Evolutionary conservation across 2,888 invertebrate genomes (phyloP).

Genomic region (Argynnis bischoffii): DNA sequence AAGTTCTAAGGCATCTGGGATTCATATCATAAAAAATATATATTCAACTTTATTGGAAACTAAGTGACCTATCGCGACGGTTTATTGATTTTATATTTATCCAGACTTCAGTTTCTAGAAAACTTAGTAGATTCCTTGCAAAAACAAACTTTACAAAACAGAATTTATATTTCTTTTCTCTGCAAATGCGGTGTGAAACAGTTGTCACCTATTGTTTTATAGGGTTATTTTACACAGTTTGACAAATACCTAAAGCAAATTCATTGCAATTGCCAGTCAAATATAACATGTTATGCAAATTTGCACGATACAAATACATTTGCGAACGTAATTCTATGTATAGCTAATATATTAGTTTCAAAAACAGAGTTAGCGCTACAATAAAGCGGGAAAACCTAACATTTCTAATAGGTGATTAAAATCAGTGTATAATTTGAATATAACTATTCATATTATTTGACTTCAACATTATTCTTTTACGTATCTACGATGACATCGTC

Average conservation of each 20-base stretch:
- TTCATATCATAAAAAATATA: too few relatives aligned
- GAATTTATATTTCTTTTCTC: background rate
- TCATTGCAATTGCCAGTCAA: conserved; percentile 17
- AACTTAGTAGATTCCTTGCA: too few relatives aligned
- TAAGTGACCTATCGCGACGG: too few relatives aligned
- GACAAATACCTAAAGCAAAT: conserved; percentile 17
- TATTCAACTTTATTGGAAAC: too few relatives aligned
- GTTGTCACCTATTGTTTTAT: conserved; percentile 8
- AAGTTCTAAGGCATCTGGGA: too few relatives aligned
- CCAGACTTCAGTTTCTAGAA: too few relatives aligned
- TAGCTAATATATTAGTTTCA: conserved; percentile 6
- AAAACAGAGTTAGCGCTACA: background rate
- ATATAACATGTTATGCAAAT: conserved; percentile 26
- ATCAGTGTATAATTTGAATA: background rate
- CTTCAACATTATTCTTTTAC: too few relatives aligned
- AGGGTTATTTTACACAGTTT: conserved; percentile 12
- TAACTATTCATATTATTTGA: too few relatives aligned
- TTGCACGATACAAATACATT: conserved; percentile 20
- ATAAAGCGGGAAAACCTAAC: background rate
- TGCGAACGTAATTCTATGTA: conserved; percentile 17
- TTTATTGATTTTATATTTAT: too few relatives aligned
- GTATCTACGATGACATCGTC: too few relatives aligned
- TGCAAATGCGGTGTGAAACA: background rate
- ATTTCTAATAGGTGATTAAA: conserved; percentile 2
- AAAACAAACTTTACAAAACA: background rate